Evolutionary conservation across 2,113 vertebrate species (phyloP), one percentile per base, ranked within the genome.

Genomic region (Microtus oregoni): DNA sequence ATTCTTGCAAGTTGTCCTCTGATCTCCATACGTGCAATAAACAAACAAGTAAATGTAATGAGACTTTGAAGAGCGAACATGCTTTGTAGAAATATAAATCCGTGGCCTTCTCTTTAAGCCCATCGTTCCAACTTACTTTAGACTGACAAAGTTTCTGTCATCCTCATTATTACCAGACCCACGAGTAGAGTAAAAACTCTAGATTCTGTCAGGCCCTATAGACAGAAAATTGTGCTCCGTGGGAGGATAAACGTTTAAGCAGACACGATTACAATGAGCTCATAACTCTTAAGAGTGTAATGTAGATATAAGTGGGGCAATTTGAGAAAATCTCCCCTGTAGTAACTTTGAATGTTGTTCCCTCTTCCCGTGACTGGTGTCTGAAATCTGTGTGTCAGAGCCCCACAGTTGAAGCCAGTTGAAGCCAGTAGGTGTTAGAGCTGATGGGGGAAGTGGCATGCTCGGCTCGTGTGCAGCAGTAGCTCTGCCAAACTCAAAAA

Each of bases 201-300:
- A 38, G 83, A 30, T 82, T 72, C 67, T 83, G 61, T 32, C 41
- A 52, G 47, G 75, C 68, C 67, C 72, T 47, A 75, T 73, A 96
- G 38, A 81, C 24, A 38, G 89, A 95, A 68, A 78, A 93, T 90
- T 89, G 83, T 52, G 63, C 38, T 55, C 52, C 67, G 9, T 93
- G 63, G 78, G 44, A 86, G 41, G 70, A 58, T 86, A 86, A 15
- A 30, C 81, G 70, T 94, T 82, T 72, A 89, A 94, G 87, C 86
- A 78, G 90, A 93, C 28, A 73, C 28, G 52, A 87, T 89, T 90
- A 70, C 44, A 90, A 1, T 47, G 52, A 82, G 7, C 82, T 61
- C 8, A 11, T 30, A 91, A 70, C 82, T 89, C 0, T 19, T 30
- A 55, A 76, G 77, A 88, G 22, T 28, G n/a, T 35, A 47, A 35